A percentile compares a stretch with the other conserved stretches of the same genome.
These are phyloP conservation scores for Clarias gariepinus DNA, from an alignment of 2,113 vertebrate species.

Conservation along the genomic window DNA sequence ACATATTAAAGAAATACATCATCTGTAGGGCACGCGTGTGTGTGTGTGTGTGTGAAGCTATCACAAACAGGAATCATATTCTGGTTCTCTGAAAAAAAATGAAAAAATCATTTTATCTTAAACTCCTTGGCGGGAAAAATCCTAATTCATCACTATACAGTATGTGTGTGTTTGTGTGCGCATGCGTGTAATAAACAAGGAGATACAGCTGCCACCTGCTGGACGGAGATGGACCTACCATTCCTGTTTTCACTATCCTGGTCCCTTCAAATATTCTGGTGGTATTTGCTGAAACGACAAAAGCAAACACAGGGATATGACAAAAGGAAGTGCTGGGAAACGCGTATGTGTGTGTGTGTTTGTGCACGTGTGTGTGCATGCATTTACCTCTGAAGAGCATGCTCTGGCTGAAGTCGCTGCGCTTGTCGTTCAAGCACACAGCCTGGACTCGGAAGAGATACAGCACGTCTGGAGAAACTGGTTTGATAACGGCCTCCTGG, in stretches of 20 bases:
- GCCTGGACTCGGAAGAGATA: slow-evolving; percentile 97
- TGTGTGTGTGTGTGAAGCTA: background rate
- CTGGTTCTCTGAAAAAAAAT: background rate
- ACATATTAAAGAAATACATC: background rate
- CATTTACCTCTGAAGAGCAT: slow-evolving; percentile 95
- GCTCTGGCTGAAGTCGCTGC: slow-evolving; percentile 97
- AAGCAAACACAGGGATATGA: slow-evolving; percentile 35
- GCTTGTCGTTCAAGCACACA: slow-evolving; percentile 92
- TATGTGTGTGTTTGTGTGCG: background rate
- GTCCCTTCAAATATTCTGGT: slow-evolving; percentile 97
- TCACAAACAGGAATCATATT: background rate
- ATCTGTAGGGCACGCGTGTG: background rate
- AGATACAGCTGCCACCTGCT: slow-evolving; percentile 60
- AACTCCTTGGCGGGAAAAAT: background rate
- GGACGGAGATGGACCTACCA: slow-evolving; percentile 80
- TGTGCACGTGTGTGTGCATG: slow-evolving; percentile 40
- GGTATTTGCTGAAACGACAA: slow-evolving; percentile 84
- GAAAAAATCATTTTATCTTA: background rate
- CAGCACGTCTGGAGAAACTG: slow-evolving; percentile 90
- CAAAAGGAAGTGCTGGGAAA: too few species aligned
- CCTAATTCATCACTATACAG: background rate
- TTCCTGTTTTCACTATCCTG: slow-evolving; percentile 95
- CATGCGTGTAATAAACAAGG: background rate
- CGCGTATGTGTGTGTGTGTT: slow-evolving; percentile 9
- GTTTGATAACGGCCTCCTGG: slow-evolving; percentile 91